phyloP scores from a whole-genome alignment of 2,113 vertebrate species.

The Stomatorhinus ivindoensis region DNA sequence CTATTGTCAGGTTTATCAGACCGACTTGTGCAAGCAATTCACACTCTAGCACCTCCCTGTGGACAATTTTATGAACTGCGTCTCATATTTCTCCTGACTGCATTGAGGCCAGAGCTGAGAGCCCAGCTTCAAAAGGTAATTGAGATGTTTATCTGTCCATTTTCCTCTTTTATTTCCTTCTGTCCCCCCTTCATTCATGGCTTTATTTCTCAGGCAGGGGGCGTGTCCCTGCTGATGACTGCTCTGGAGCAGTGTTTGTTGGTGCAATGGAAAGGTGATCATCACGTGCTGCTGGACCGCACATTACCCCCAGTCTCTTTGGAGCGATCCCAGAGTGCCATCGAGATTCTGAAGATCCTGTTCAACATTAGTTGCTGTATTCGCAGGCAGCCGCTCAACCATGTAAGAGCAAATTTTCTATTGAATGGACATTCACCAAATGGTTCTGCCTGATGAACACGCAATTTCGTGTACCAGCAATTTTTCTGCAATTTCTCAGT shows the following conservation, averaged over 20 bases:
- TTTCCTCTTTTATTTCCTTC: background rate
- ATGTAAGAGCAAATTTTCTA: constrained; percentile 35
- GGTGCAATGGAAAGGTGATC: constrained; percentile 36
- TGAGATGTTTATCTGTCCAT: background rate
- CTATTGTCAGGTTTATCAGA: constrained; percentile 37
- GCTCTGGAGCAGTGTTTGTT: constrained; percentile 41
- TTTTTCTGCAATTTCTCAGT: constrained; percentile 7
- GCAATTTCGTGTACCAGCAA: background rate
- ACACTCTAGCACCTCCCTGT: constrained; percentile 26
- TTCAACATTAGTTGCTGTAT: constrained; percentile 48
- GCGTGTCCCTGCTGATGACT: constrained; percentile 39
- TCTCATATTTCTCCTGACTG: constrained; percentile 47
- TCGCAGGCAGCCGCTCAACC: constrained; percentile 40
- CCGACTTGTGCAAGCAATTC: constrained; percentile 26
- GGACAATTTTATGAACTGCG: constrained; percentile 45
- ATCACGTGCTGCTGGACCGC: constrained; percentile 35
- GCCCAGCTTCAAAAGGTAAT: constrained; percentile 34
- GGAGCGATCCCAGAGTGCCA: constrained; percentile 39
- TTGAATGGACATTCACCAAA: background rate
- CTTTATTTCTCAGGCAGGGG: constrained; percentile 32
- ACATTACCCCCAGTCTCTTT: constrained; percentile 30
- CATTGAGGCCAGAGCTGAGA: constrained; percentile 39
- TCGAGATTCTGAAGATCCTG: constrained; percentile 49
- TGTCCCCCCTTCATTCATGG: background rate
- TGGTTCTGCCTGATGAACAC: background rate